These are phyloP conservation scores for Osedax fenrisi DNA, from an alignment of 2,888 invertebrate species.

Conservation along the genomic window DNA sequence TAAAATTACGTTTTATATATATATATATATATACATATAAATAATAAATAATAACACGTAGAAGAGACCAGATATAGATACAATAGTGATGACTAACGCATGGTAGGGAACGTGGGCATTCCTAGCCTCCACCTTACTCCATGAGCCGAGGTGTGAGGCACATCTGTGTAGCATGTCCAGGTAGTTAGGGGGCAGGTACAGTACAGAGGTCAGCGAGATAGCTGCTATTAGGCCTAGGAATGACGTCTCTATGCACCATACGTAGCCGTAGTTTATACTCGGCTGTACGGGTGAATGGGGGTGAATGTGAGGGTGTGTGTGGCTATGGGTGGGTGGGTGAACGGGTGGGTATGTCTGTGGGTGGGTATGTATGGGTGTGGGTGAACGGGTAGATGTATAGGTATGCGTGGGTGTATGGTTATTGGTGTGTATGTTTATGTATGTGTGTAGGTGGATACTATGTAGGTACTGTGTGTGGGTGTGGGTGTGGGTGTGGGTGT, in stretches of 20 bases:
- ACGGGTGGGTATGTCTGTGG: not conserved
- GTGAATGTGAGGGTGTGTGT: not conserved
- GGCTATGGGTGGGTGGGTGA: not conserved
- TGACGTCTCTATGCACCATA: not conserved
- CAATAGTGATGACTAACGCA: too few relatives aligned
- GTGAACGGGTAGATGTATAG: not conserved
- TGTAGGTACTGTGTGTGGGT: too few relatives aligned
- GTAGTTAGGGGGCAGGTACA: conserved; percentile 61
- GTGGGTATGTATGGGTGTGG: not conserved
- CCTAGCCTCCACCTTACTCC: conserved; percentile 59
- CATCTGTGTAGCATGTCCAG: conserved; percentile 80
- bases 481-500: not conserved
- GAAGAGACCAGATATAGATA: too few relatives aligned
- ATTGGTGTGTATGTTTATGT: not conserved
- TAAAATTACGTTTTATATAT: too few relatives aligned
- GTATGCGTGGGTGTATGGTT: not conserved
- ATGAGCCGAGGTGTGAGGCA: conserved; percentile 73
- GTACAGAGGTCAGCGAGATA: conserved; percentile 49
- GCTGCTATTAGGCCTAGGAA: not conserved
- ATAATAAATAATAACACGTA: too few relatives aligned
- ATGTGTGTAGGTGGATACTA: too few relatives aligned
- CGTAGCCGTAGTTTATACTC: not conserved
- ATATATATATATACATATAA: too few relatives aligned
- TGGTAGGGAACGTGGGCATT: conserved; percentile 55
- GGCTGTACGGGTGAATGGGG: not conserved